Conservation (phyloP, 2,113 vertebrate genomes). For the Morone saxatilis region DNA sequence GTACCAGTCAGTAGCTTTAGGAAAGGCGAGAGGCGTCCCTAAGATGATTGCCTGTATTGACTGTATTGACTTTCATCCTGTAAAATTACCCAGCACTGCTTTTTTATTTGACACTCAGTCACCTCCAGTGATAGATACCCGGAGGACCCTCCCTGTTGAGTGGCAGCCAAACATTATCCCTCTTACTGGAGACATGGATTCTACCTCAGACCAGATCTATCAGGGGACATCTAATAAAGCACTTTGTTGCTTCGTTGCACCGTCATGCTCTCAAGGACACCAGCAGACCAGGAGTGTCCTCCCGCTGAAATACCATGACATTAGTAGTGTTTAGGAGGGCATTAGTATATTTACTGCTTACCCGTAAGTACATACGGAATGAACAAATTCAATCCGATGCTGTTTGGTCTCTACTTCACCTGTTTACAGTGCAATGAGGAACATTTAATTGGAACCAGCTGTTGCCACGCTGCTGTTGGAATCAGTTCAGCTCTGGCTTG, state of each 20-base stretch:
- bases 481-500: neutral
- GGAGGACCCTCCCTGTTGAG: conserved; percentile 36
- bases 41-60: conserved; percentile 56
- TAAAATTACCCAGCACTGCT: conserved; percentile 52
- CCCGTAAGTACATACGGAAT: neutral
- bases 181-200: conserved; percentile 35
- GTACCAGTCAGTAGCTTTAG: neutral
- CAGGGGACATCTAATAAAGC: conserved; percentile 52
- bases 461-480: neutral
- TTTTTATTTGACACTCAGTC: conserved; percentile 66
- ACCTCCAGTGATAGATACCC: conserved; percentile 58
- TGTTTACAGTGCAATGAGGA: neutral
- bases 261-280: conserved; percentile 51
- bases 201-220: conserved; percentile 38
- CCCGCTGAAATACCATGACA: conserved; percentile 2
- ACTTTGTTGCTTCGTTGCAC: conserved; percentile 57
- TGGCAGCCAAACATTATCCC: conserved; percentile 44
- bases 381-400: neutral
- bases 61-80: conserved; percentile 59
- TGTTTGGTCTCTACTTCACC: neutral
- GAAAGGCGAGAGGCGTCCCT: conserved; percentile 31
- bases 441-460: conserved; percentile 10
- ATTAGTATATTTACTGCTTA: neutral
- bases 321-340: neutral
- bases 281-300: conserved; percentile 14